These are phyloP conservation scores for Rhombomys opimus DNA, from an alignment of 2,113 vertebrate species.

Conservation along the genomic window DNA sequence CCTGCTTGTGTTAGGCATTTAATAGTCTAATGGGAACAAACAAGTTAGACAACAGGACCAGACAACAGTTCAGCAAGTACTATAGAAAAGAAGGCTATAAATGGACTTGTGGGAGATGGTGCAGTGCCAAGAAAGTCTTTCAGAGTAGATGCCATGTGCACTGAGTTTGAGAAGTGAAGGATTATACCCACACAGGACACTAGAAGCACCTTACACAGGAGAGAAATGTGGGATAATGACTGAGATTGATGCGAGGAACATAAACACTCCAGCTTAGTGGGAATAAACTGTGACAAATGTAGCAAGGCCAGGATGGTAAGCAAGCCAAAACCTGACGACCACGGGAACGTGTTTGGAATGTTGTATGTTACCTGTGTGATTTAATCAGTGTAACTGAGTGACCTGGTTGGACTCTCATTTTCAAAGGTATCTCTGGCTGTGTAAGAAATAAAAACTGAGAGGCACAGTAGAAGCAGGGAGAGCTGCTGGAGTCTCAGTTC, in stretches of 20 bases:
- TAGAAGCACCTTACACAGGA: background rate
- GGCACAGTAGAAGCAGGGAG: background rate
- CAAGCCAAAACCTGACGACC: background rate
- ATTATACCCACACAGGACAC: too few species aligned
- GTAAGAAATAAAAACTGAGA: background rate
- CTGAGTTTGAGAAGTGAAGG: background rate
- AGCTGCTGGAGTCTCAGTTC: too few species aligned
- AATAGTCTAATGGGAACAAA: background rate
- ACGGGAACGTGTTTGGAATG: background rate
- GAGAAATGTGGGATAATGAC: background rate
- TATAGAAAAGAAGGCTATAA: background rate
- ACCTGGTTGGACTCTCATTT: background rate
- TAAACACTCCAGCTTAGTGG: background rate
- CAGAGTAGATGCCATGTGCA: background rate
- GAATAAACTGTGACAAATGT: rapidly evolving
- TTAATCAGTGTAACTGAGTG: background rate
- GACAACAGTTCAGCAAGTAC: background rate
- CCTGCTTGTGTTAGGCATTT: background rate
- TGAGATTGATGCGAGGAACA: background rate
- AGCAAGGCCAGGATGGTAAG: background rate
- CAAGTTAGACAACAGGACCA: background rate
- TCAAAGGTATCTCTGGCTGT: background rate
- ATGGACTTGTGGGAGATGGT: too few species aligned
- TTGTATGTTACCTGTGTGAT: background rate
- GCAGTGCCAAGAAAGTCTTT: background rate